Conservation (phyloP, 2,797 vertebrate species). For the Spinibarbus caldwelli region DNA sequence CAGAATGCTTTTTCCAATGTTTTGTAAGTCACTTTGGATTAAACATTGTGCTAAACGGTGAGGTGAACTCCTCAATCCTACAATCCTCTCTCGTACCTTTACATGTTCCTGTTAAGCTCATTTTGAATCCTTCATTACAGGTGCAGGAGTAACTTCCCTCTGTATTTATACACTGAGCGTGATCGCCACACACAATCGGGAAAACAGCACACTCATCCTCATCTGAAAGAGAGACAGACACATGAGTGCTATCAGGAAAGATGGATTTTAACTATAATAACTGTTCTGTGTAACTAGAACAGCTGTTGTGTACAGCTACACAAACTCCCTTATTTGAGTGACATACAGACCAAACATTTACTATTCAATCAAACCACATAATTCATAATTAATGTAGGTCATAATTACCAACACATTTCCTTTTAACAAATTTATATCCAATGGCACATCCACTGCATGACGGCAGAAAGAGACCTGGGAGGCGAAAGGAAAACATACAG, state of each 20-base stretch:
- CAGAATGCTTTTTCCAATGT: neutral
- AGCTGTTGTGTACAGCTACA: neutral
- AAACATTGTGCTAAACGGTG: neutral
- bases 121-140: neutral
- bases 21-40: neutral
- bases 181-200: neutral
- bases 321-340: neutral
- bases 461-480: neutral
- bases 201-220: neutral
- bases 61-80: neutral
- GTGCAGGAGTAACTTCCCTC: neutral
- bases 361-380: neutral
- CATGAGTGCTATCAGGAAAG: neutral
- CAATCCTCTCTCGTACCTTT: neutral
- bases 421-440: neutral
- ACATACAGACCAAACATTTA: neutral
- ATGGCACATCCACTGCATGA: constrained; percentile 19
- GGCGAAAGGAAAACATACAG: neutral
- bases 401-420: constrained; percentile 2
- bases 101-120: neutral
- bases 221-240: neutral
- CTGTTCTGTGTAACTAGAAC: neutral
- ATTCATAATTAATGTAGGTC: too few relatives aligned
- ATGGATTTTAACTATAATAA: neutral
- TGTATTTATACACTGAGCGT: neutral